Evolutionary conservation across 2,888 invertebrate genomes (phyloP).

Genomic region (Tinea semifulvella): DNA sequence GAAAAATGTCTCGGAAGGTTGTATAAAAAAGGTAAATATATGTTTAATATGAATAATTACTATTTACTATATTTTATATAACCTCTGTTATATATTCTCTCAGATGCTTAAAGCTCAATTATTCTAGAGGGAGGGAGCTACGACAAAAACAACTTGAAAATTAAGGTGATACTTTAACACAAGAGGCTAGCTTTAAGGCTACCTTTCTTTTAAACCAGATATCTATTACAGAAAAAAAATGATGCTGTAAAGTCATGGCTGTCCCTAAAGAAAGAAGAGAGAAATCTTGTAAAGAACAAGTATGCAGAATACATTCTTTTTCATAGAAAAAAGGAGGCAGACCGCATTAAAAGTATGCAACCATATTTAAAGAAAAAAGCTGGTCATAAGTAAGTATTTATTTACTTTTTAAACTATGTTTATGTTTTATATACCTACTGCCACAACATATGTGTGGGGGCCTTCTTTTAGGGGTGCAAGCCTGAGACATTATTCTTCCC

Average conservation of each 20-base stretch:
- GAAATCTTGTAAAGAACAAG: slow-evolving; percentile 29
- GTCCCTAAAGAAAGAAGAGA: slow-evolving; percentile 36
- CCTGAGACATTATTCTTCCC: no score
- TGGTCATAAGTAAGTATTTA: slow-evolving; percentile 13
- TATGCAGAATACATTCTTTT: slow-evolving; percentile 16
- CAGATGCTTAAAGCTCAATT: not conserved
- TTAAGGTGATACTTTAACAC: no score
- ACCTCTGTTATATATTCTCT: no score
- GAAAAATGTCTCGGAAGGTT: not conserved
- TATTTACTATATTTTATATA: no score
- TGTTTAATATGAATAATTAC: slow-evolving; percentile 25
- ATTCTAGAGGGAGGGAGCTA: not conserved
- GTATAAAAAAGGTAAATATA: slow-evolving; percentile 27
- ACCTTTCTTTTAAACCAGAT: not conserved
- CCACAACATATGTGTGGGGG: no score
- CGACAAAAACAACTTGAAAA: not conserved
- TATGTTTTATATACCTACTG: no score
- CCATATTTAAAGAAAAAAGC: slow-evolving; percentile 35
- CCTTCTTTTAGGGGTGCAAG: no score
- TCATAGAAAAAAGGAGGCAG: slow-evolving; percentile 26
- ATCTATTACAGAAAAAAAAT: slow-evolving; percentile 10
- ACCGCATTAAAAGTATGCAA: slow-evolving; percentile 32
- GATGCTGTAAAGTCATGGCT: slow-evolving; percentile 45
- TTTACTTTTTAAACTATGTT: slow-evolving; percentile 16
- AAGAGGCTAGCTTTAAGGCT: no score